These are phyloP conservation scores for Drosophila willistoni DNA, from an alignment of 1,140 invertebrate genomes.

Conservation along the genomic window DNA sequence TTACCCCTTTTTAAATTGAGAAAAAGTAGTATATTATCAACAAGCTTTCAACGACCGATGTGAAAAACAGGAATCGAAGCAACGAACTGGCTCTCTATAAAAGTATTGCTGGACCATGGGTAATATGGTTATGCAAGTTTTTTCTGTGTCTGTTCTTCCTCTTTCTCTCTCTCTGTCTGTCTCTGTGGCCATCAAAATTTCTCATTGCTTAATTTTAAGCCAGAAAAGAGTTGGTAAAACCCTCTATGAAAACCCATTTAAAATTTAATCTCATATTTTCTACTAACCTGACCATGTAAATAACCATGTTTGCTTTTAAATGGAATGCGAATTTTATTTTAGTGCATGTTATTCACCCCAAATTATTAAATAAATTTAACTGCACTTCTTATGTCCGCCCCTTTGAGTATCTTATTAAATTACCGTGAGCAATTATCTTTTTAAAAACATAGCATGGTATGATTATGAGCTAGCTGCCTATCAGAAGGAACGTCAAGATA, in stretches of 20 bases:
- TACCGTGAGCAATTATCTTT: slow-evolving; percentile 18
- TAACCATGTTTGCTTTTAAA: slow-evolving; percentile 20
- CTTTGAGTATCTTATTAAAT: slow-evolving; percentile 15
- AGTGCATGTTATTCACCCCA: slow-evolving; percentile 28
- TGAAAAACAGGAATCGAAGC: slow-evolving; percentile 18
- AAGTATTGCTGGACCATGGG: slow-evolving; percentile 69
- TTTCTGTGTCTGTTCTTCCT: slow-evolving; percentile 53
- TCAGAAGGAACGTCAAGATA: slow-evolving; percentile 92
- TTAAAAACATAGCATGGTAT: slow-evolving; percentile 91
- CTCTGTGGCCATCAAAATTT: slow-evolving; percentile 24
- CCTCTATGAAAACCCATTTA: slow-evolving; percentile 15
- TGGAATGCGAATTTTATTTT: slow-evolving; percentile 16
- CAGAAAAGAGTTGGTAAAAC: slow-evolving; percentile 27
- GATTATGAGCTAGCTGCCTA: slow-evolving; percentile 93
- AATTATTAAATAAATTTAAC: neutral
- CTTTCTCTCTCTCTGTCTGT: slow-evolving; percentile 36
- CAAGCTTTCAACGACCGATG: slow-evolving; percentile 25
- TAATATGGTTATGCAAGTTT: slow-evolving; percentile 70
- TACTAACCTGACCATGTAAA: slow-evolving; percentile 35
- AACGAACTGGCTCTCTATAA: slow-evolving; percentile 32
- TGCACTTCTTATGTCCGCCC: neutral
- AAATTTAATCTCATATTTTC: slow-evolving; percentile 38
- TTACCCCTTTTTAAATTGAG: slow-evolving; percentile 8
- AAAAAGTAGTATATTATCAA: slow-evolving; percentile 27
- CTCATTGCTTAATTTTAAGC: slow-evolving; percentile 1